Evolutionary conservation across 1,140 invertebrate genomes (phyloP), one percentile per base, ranked within the genome.

Genomic region (Drosophila insularis): DNA sequence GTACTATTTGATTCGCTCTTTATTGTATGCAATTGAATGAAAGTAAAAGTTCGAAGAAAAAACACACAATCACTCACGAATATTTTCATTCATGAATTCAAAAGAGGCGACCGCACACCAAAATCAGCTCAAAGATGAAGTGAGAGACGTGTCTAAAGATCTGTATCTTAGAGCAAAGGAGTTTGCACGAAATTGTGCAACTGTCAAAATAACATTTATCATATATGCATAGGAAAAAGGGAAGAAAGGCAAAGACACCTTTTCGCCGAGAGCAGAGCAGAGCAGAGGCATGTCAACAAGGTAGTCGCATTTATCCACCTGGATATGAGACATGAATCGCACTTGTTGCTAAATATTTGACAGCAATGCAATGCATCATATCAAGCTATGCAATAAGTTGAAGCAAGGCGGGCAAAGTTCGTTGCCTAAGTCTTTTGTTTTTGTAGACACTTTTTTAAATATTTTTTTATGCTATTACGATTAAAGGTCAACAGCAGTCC

Each of bases 361-460:
- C 67, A 74, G 68, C 60, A 70, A 67, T 82, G 65, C 74, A 76
- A 53, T 58, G 71, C 63, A 69, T 78, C 23, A 80, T 68, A 81
- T 71, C 56, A 46, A 58, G 60, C 60, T 74, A 78, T 68, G 81
- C 81, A 81, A 71, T 43, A 74, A 17, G 43, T 50, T 71, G 58
- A 35, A 67, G 63, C 64, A 46, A 46, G 65, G 79, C 4, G 23
- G 27, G 5, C 5, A 1, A 78, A 73, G 86, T 90, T 90, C 71
- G 86, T 86, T 86, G 81, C 86, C 76, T 78, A 90, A 90, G 87
- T 90, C 86, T 90, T 90, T 90, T 86, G 86, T 90, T 74, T 80
- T 68, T 56, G 56, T 66, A 80, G 6, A 27, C 4, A 64, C 63
- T 63, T 23, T 23, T 27, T n/a, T n/a, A n/a, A n/a, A n/a, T n/a